Percentiles rank a stretch among this genome's conserved stretches.
These are phyloP conservation scores for Iselma pallidipennis DNA, from an alignment of 2,888 invertebrate species.

Conservation along the genomic window DNA sequence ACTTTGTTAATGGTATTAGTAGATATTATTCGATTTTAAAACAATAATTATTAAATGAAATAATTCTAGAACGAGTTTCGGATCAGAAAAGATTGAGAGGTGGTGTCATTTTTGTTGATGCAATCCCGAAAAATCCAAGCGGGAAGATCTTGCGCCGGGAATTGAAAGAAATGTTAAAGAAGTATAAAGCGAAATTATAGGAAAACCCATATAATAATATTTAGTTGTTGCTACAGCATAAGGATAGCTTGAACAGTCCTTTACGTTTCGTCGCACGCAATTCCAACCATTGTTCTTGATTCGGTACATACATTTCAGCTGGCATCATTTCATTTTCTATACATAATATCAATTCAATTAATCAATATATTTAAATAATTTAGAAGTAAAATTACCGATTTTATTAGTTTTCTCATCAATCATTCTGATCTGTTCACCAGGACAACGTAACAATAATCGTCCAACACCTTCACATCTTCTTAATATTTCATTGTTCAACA, in stretches of 20 bases:
- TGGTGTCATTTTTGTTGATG: slow-evolving; percentile 58
- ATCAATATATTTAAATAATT: neutral
- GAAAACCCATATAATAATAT: neutral
- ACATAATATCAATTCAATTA: neutral
- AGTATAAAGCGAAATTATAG: slow-evolving; percentile 6
- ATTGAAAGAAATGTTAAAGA: slow-evolving; percentile 37
- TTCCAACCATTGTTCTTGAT: slow-evolving; percentile 87
- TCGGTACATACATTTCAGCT: slow-evolving; percentile 91
- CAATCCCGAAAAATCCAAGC: slow-evolving; percentile 58
- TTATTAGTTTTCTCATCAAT: slow-evolving; percentile 46
- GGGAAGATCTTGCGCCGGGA: slow-evolving; percentile 59
- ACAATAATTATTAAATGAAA: slow-evolving; percentile 1
- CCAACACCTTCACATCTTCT: slow-evolving; percentile 86
- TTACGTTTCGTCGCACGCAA: slow-evolving; percentile 62
- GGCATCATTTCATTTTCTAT: slow-evolving; percentile 68
- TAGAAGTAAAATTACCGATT: slow-evolving; percentile 21
- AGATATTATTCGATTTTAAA: slow-evolving; percentile 2
- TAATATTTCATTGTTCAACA: slow-evolving; percentile 67
- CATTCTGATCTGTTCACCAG: slow-evolving; percentile 84
- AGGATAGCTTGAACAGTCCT: slow-evolving; percentile 29
- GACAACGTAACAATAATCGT: slow-evolving; percentile 74
- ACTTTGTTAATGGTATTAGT: slow-evolving; percentile 57
- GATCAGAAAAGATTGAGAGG: slow-evolving; percentile 75
- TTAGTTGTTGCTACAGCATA: slow-evolving; percentile 38
- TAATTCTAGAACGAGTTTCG: slow-evolving; percentile 63